Conservation (phyloP, 1,140 invertebrate species). For the Gonioctena quinquepunctata region DNA sequence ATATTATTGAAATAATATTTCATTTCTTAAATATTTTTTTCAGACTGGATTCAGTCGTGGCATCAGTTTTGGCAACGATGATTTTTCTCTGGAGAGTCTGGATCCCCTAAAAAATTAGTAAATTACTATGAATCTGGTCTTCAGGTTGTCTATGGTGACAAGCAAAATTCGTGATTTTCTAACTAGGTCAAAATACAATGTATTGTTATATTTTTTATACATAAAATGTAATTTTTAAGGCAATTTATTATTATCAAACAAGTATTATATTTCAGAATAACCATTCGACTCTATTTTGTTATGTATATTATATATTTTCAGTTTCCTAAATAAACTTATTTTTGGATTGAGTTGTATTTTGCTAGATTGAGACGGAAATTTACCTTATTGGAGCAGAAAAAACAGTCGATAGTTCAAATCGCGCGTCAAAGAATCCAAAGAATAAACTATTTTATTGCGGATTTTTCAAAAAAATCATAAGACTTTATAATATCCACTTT, state of each 20-base stretch:
- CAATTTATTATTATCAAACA: neutral
- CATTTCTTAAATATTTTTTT: conserved; percentile 54
- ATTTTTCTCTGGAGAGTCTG: conserved; percentile 84
- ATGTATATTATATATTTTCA: neutral
- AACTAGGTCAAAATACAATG: conserved; percentile 7
- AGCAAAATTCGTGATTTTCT: conserved; percentile 12
- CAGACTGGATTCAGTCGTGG: conserved; percentile 81
- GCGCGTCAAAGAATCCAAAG: no score
- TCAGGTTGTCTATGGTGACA: conserved; percentile 6
- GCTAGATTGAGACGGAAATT: no score
- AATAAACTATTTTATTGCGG: no score
- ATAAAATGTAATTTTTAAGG: neutral
- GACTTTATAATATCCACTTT: no score
- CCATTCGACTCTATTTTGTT: neutral
- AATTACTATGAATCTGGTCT: neutral
- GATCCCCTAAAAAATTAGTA: conserved; percentile 69
- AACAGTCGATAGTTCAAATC: no score
- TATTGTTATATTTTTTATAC: conserved; percentile 7
- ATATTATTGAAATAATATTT: no score
- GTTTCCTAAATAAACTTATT: neutral
- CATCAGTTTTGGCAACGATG: conserved; percentile 77
- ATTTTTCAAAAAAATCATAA: no score
- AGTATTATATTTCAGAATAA: conserved; percentile 7
- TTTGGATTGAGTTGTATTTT: no score
- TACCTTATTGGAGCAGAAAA: no score